Evolutionary conservation across 53 echinoderm and acorn worm species (phyloP).

Genomic region (Actinopyga echinites): DNA sequence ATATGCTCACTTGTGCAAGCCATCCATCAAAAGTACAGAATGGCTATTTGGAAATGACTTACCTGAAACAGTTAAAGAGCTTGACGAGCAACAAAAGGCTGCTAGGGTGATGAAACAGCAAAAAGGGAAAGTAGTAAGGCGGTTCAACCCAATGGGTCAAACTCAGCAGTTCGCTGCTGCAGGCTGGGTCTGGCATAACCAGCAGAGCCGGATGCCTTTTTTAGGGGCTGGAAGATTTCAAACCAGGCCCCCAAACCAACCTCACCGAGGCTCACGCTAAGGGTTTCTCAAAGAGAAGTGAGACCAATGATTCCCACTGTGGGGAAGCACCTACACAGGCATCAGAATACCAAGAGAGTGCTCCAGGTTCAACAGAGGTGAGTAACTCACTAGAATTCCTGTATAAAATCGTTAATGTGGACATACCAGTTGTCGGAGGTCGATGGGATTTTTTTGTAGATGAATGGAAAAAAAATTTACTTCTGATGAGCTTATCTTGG

Average conservation of each 20-base stretch:
- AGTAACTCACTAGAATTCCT: neutral
- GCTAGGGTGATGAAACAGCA: neutral
- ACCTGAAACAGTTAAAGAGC: slow-evolving; percentile 2
- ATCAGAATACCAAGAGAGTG: no score
- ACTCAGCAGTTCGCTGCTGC: neutral
- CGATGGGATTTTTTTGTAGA: no score
- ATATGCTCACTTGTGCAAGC: neutral
- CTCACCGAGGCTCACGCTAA: no score
- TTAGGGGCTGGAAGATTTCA: neutral
- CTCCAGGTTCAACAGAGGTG: neutral
- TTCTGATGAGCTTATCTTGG: slow-evolving; percentile 22
- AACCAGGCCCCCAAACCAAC: no score
- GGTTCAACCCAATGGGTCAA: neutral
- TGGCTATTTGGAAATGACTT: slow-evolving; percentile 32
- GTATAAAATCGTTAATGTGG: neutral
- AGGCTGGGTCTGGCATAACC: neutral
- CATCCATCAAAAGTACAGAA: neutral
- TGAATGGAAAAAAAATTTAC: neutral
- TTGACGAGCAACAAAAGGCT: slow-evolving; percentile 1
- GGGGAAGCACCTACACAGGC: no score
- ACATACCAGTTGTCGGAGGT: no score
- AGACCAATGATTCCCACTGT: no score
- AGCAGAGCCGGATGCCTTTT: neutral
- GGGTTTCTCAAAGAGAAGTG: no score
- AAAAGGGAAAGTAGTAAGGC: neutral